Base-by-base conservation (phyloP, 2,113 vertebrate species). In the Pluvialis apricaria region DNA sequence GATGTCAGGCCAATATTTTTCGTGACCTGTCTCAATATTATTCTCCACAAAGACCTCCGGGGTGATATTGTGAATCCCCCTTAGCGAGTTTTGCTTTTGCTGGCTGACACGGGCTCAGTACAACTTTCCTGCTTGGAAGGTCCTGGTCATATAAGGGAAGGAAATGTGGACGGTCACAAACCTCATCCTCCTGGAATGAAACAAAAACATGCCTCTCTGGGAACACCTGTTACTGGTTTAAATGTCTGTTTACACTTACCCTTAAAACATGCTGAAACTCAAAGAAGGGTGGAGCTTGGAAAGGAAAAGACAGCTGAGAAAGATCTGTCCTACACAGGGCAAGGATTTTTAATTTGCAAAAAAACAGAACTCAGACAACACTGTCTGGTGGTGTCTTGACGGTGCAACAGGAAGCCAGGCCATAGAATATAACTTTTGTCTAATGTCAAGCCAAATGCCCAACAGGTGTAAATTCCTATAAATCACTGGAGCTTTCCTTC, bases 191-290 rank as follows among this genome's bases (percentile, higher is more conserved):
- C 81, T 89, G 96, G 95, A 96, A 97, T 96, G 95, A 96, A 96
- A 95, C 61, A 92, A 96, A 97, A 96, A 94, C 86, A 96, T 89
- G 88, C 81, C 77, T 93, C 69, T 91, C 88, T 64, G 61, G 77
- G 95, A 96, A 96, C 97, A 96, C 97, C 95, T 96, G 94, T 97
- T 96, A 82, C 95, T 97, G 96, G 94, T 93, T 94, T 97, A 96
- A 96, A 94, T 93, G 83, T 97, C 97, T 96, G 94, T 94, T 97
- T 97, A 96, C 88, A 86, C 86, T 95, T 94, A 94, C 58, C 77
- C 94, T 92, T 94, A 89, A 91, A 94, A 58, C 83, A 86, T 86
- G 86, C 80, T 95, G 80, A 94, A 96, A 86, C 70, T 92, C 51
- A 87, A 79, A 92, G 80, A 64, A 92, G 88, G 80, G 80, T 92